Evolutionary conservation across 2,113 vertebrate species (phyloP).

Genomic region (Pteropus alecto): DNA sequence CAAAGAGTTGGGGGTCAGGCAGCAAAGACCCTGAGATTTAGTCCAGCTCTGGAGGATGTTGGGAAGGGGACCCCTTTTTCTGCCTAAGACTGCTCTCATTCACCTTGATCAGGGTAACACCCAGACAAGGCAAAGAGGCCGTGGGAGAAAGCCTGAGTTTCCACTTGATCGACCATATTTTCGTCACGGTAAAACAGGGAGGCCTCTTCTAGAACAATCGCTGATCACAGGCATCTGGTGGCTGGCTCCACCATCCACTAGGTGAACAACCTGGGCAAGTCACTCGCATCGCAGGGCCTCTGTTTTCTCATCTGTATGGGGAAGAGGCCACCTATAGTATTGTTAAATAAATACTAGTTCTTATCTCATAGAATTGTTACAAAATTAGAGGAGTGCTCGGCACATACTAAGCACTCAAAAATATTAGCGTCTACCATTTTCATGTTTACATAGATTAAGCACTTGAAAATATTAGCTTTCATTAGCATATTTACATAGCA

Average conservation of each 20-base stretch:
- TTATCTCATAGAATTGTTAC: neutral
- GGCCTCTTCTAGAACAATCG: neutral
- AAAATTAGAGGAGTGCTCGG: neutral
- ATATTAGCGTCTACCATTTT: neutral
- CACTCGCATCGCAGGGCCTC: neutral
- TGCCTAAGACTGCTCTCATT: neutral
- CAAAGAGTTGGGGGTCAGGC: neutral
- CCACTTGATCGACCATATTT: neutral
- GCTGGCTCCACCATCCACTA: neutral
- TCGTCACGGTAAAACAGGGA: neutral
- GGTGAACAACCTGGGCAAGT: neutral
- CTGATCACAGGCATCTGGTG: neutral
- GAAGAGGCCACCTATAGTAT: neutral
- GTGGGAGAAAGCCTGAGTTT: neutral
- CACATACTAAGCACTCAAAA: neutral
- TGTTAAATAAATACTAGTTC: neutral
- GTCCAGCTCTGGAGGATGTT: neutral
- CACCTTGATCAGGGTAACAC: too few relatives aligned
- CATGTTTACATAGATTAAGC: neutral
- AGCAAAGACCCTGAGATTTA: neutral
- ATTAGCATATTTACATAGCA: neutral
- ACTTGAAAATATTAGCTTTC: neutral
- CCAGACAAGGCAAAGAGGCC: neutral
- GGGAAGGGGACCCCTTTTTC: neutral
- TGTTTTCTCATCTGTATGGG: neutral